These are phyloP conservation scores for Allolobophora icterica DNA, from an alignment of 2,888 invertebrate genomes.

Conservation along the genomic window DNA sequence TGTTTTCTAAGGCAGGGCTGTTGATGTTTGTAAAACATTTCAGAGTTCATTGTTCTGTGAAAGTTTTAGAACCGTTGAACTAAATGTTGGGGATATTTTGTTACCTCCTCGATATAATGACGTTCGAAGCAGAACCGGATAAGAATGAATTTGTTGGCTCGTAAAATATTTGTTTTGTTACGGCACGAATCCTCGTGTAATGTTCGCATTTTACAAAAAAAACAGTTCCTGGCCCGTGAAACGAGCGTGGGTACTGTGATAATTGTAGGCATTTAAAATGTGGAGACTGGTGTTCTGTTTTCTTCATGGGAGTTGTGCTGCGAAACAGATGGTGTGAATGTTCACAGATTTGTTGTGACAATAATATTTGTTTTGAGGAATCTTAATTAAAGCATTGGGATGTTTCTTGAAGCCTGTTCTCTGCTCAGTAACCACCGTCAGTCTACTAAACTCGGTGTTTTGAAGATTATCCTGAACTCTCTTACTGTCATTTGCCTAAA, in stretches of 20 bases:
- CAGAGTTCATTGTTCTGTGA: not conserved
- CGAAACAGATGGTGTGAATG: not conserved
- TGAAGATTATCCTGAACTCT: too few relatives aligned
- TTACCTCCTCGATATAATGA: not conserved
- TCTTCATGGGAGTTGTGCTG: not conserved
- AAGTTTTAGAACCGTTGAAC: not conserved
- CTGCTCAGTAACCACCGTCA: too few relatives aligned
- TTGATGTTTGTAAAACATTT: too few relatives aligned
- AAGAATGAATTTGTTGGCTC: not conserved
- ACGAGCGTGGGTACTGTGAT: not conserved
- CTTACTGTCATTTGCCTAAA: not conserved
- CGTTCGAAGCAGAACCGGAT: not conserved
- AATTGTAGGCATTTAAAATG: conserved; percentile 5
- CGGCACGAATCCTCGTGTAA: too few relatives aligned
- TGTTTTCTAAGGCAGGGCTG: too few relatives aligned
- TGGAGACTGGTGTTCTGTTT: not conserved
- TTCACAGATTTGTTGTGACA: not conserved
- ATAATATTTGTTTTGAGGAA: not conserved
- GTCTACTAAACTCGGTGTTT: too few relatives aligned
- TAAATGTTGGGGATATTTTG: not conserved
- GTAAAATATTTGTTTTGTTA: not conserved
- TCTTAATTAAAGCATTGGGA: not conserved
- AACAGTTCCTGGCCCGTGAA: not conserved
- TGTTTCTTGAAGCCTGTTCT: not conserved
- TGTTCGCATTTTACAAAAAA: not conserved